Conservation (phyloP, 2,888 invertebrate species). For the Drosophila anomelani region DNA sequence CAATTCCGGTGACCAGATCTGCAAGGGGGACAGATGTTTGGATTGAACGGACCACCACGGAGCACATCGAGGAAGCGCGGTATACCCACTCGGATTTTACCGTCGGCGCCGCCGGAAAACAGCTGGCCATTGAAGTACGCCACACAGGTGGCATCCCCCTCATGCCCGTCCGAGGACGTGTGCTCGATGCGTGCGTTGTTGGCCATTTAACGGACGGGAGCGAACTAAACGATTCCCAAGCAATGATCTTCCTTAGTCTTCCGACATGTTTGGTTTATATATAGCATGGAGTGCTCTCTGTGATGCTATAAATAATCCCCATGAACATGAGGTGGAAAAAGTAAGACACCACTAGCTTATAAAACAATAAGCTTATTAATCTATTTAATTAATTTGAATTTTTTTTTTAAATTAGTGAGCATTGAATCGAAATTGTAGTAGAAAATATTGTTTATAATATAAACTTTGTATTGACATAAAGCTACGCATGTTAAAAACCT, state of each 20-base stretch:
- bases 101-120: conserved; percentile 84
- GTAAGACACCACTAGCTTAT: not conserved
- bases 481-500: not conserved
- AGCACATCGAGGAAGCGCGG: not conserved
- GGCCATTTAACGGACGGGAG: conserved; percentile 54
- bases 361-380: not conserved
- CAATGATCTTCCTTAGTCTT: not conserved
- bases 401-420: not conserved
- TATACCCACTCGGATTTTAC: conserved; percentile 83
- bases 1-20: conserved; percentile 83
- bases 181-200: conserved; percentile 74
- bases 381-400: not conserved
- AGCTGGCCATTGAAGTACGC: conserved; percentile 77
- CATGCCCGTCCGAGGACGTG: conserved; percentile 81
- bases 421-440: not conserved
- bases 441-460: not conserved
- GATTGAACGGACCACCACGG: not conserved
- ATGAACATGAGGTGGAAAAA: conserved; percentile 1
- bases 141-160: conserved; percentile 83
- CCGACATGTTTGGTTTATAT: conserved; percentile 7
- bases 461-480: not conserved
- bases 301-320: conserved; percentile 34
- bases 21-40: not conserved
- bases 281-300: conserved; percentile 24
- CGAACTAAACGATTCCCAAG: conserved; percentile 39